Evolutionary conservation across 1,140 invertebrate genomes (phyloP).

Genomic region (Nasonia longicornis): DNA sequence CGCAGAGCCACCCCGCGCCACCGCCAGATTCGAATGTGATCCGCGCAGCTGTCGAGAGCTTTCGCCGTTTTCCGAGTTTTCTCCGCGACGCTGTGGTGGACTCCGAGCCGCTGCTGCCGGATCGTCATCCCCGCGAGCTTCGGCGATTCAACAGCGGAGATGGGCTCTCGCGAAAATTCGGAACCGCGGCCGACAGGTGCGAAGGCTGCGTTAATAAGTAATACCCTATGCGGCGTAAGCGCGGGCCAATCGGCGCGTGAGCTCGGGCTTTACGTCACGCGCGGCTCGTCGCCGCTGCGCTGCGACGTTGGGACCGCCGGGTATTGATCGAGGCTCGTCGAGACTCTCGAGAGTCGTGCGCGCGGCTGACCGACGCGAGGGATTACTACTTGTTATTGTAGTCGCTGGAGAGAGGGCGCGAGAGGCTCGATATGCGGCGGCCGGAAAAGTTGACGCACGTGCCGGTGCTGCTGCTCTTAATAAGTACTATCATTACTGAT

Average conservation of each 20-base stretch:
- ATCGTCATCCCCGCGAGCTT: background rate
- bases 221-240: background rate
- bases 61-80: background rate
- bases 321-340: constrained; percentile 63
- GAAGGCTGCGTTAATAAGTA: background rate
- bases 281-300: too few species aligned
- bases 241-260: constrained; percentile 61
- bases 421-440: background rate
- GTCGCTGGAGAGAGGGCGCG: background rate
- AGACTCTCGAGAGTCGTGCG: constrained; percentile 41
- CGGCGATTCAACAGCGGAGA: background rate
- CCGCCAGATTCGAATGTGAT: background rate
- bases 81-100: too few species aligned
- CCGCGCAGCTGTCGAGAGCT: background rate
- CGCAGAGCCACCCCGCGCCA: background rate
- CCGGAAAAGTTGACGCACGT: background rate
- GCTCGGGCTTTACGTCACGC: constrained; percentile 53
- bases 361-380: background rate
- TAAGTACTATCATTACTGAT: too few species aligned
- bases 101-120: too few species aligned
- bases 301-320: constrained; percentile 60
- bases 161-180: too few species aligned
- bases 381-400: background rate
- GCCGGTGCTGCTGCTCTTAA: too few species aligned
- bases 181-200: background rate